Conservation (phyloP, 2,888 invertebrate species). For the Glomeris marginata region DNA sequence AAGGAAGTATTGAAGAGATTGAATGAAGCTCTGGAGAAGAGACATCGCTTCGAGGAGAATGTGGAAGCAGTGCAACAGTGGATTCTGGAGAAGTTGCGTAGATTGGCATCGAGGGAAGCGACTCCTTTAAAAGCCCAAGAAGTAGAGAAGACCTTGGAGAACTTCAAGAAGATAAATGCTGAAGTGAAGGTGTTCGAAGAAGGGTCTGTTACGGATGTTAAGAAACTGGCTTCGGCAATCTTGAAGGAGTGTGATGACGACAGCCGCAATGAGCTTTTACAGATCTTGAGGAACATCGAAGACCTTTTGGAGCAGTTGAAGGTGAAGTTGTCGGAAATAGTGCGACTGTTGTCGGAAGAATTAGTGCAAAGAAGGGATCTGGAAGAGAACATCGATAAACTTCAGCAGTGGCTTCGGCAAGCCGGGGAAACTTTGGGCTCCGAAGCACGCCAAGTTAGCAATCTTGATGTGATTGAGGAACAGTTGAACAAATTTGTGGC, state of each 20-base stretch:
- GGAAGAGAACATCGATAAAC: slow-evolving; percentile 62
- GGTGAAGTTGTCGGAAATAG: slow-evolving; percentile 54
- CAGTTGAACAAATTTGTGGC: slow-evolving; percentile 50
- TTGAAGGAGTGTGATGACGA: slow-evolving; percentile 65
- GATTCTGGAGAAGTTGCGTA: slow-evolving; percentile 59
- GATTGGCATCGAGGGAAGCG: slow-evolving; percentile 37
- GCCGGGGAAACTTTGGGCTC: slow-evolving; percentile 72
- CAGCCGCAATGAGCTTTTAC: slow-evolving; percentile 25
- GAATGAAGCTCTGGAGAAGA: slow-evolving; percentile 46
- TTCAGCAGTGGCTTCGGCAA: slow-evolving; percentile 78
- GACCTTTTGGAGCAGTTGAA: slow-evolving; percentile 56
- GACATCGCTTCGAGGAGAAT: slow-evolving; percentile 58
- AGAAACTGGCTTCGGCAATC: slow-evolving; percentile 59
- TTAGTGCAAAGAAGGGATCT: slow-evolving; percentile 63
- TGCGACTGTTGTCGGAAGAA: slow-evolving; percentile 52
- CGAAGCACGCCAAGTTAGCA: slow-evolving; percentile 57
- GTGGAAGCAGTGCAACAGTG: slow-evolving; percentile 64
- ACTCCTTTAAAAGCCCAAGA: slow-evolving; percentile 62
- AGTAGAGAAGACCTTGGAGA: slow-evolving; percentile 64
- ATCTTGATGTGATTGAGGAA: slow-evolving; percentile 67
- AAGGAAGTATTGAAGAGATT: slow-evolving; percentile 58
- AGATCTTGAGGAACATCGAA: slow-evolving; percentile 35
- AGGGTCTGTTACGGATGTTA: slow-evolving; percentile 46
- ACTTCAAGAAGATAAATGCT: slow-evolving; percentile 55
- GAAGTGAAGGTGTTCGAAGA: slow-evolving; percentile 65